Evolutionary conservation across 2,113 vertebrate genomes (phyloP).

Genomic region (Tympanuchus pallidicinctus): DNA sequence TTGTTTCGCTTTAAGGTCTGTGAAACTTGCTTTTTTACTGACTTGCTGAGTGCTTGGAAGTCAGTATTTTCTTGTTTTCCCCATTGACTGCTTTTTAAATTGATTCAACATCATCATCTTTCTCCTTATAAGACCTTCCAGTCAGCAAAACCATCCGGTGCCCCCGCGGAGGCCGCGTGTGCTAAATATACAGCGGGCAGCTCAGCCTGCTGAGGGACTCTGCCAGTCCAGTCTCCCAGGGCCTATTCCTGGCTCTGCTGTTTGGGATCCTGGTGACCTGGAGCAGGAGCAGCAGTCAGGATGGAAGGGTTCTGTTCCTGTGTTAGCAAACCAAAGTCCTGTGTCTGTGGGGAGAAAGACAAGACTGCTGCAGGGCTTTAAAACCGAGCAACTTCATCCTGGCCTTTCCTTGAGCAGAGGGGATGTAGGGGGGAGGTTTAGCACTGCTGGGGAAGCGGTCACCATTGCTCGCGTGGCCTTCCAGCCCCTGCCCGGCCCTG

Average conservation of each 20-base stretch:
- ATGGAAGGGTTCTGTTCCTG: not conserved
- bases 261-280: not conserved
- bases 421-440: not conserved
- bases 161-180: not conserved
- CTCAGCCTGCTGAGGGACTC: not conserved
- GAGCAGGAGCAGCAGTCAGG: not conserved
- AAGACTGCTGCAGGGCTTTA: not conserved
- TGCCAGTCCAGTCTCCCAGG: accelerated
- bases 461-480: accelerated
- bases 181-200: not conserved
- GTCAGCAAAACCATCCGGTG: not conserved
- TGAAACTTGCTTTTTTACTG: not conserved
- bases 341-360: not conserved
- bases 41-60: conserved; percentile 5
- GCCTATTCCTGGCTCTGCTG: not conserved
- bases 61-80: not conserved
- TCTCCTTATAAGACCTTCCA: not conserved
- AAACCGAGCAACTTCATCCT: not conserved
- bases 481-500: no score
- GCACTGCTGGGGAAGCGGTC: not conserved
- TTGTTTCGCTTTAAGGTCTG: not conserved
- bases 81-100: not conserved
- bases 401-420: not conserved
- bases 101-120: not conserved
- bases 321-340: not conserved